phyloP scores from a whole-genome alignment of 2,797 vertebrate species.

The Chelidonichthys spinosus region DNA sequence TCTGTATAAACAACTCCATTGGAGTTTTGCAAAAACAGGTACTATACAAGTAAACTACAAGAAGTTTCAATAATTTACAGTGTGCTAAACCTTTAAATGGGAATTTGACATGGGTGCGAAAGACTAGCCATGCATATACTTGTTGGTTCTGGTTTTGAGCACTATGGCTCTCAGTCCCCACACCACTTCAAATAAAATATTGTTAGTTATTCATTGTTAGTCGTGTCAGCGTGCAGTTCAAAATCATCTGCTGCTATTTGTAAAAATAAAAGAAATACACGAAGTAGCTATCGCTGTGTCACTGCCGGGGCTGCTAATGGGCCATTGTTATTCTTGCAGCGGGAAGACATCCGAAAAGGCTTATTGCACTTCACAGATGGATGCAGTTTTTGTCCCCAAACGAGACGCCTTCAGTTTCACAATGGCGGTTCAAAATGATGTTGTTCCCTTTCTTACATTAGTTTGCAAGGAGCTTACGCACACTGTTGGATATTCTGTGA shows the following conservation, averaged over 20 bases:
- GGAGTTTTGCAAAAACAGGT: neutral
- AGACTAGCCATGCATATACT: neutral
- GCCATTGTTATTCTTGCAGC: constrained; percentile 14
- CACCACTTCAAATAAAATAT: neutral
- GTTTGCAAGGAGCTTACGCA: neutral
- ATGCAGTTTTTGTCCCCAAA: constrained; percentile 25
- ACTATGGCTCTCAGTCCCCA: neutral
- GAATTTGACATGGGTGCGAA: neutral
- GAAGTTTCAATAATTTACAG: neutral
- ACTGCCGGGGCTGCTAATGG: constrained; percentile 26
- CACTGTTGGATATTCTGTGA: neutral
- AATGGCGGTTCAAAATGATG: neutral
- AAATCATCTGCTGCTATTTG: constrained; percentile 32
- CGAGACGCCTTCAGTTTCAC: constrained; percentile 15
- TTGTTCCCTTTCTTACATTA: neutral
- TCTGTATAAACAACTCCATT: neutral
- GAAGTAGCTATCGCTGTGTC: constrained; percentile 2
- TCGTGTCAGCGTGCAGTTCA: constrained; percentile 17
- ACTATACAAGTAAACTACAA: neutral
- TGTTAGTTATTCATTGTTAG: constrained; percentile 21
- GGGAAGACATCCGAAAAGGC: neutral
- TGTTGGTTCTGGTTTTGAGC: neutral
- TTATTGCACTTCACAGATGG: constrained; percentile 14
- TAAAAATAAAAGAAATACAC: constrained; percentile 1
- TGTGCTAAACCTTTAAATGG: neutral